Percentiles rank a stretch among this genome's conserved stretches.
Conservation (phyloP, 2,797 vertebrate species). For the Betta splendens region DNA sequence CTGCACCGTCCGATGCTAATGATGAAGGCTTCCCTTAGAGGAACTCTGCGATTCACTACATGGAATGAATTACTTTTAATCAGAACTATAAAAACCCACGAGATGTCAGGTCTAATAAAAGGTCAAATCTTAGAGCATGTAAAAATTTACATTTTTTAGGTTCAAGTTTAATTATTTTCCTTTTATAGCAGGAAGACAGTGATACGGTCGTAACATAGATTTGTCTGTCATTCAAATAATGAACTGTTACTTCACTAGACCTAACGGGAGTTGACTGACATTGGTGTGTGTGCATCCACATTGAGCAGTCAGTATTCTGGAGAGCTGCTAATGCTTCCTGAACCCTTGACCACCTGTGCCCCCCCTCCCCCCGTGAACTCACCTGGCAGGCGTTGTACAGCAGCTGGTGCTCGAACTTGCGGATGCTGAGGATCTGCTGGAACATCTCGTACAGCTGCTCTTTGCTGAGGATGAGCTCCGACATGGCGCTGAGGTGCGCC, state of each 20-base stretch:
- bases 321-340: too few relatives aligned
- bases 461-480: conserved; percentile 97
- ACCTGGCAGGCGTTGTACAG: conserved; percentile 99
- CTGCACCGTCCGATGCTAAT: conserved; percentile 4
- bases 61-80: neutral
- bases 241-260: too few relatives aligned
- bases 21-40: neutral
- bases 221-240: too few relatives aligned
- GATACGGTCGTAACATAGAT: too few relatives aligned
- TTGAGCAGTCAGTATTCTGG: too few relatives aligned
- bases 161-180: too few relatives aligned
- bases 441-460: conserved; percentile 99
- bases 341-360: too few relatives aligned
- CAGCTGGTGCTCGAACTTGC: conserved; percentile 97
- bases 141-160: too few relatives aligned
- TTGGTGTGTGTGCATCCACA: too few relatives aligned
- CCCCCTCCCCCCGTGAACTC: too few relatives aligned
- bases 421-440: conserved; percentile 94
- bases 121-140: neutral
- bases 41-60: neutral
- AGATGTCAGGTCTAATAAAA: neutral
- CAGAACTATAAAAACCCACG: neutral
- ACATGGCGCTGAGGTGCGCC: conserved; percentile 85
- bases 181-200: too few relatives aligned
- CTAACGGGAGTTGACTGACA: too few relatives aligned